phyloP scores from a whole-genome alignment of 2,888 invertebrate species.

The Eristalis pertinax region DNA sequence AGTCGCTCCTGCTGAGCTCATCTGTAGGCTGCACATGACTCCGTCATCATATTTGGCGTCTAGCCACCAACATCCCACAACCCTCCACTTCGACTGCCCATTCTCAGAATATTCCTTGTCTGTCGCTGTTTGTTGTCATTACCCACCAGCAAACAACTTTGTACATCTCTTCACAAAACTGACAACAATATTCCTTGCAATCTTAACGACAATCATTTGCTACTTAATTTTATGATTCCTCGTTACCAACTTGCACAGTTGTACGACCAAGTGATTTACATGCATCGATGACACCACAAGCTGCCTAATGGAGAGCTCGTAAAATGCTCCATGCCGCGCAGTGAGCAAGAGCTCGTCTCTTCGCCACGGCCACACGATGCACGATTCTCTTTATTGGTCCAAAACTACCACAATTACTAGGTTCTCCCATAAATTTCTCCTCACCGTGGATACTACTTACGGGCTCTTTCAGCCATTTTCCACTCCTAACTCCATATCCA shows the following conservation, averaged over 20 bases:
- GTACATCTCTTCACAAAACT: neutral
- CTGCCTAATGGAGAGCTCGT: conserved; percentile 59
- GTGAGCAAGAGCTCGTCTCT: conserved; percentile 35
- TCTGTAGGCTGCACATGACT: too few relatives aligned
- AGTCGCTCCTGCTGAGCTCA: too few relatives aligned
- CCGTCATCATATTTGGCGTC: too few relatives aligned
- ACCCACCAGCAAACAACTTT: neutral
- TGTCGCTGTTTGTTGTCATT: neutral
- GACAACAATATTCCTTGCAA: conserved; percentile 28
- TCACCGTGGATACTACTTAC: conserved; percentile 10
- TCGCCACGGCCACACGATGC: conserved; percentile 31
- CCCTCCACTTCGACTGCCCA: neutral
- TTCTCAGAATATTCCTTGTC: neutral
- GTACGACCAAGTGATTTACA: conserved; percentile 46
- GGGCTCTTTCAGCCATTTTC: neutral
- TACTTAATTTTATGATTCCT: conserved; percentile 54
- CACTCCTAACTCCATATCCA: conserved; percentile 19
- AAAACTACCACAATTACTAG: conserved; percentile 32
- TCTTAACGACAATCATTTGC: conserved; percentile 50
- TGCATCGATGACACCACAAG: conserved; percentile 37
- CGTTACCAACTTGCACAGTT: conserved; percentile 30
- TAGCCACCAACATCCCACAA: neutral
- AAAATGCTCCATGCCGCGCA: conserved; percentile 34
- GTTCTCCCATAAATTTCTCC: conserved; percentile 25
- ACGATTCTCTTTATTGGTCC: conserved; percentile 2